These are phyloP conservation scores for Micrasema minimum DNA, from an alignment of 1,140 invertebrate genomes.

Conservation along the genomic window DNA sequence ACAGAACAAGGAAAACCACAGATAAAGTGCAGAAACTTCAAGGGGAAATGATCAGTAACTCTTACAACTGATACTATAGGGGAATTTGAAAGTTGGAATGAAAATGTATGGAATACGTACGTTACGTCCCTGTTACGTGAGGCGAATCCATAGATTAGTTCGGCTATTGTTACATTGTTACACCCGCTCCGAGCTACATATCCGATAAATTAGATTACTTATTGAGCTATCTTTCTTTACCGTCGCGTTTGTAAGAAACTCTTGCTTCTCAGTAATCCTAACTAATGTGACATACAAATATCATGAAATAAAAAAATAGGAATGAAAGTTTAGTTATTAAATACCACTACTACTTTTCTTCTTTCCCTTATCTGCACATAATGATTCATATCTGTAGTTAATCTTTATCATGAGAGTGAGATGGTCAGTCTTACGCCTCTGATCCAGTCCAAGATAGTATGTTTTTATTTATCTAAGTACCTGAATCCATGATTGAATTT, in stretches of 20 bases:
- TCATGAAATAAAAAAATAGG: too few species aligned
- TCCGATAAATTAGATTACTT: constrained; percentile 29
- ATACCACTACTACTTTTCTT: too few species aligned
- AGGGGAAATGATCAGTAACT: constrained; percentile 25
- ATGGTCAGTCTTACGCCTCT: too few species aligned
- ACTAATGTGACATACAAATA: too few species aligned
- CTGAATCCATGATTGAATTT: too few species aligned
- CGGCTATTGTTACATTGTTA: constrained; percentile 30
- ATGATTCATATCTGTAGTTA: too few species aligned
- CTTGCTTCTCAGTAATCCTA: background rate
- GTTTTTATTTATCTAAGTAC: too few species aligned
- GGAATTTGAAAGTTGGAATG: constrained; percentile 29
- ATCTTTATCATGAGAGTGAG: too few species aligned
- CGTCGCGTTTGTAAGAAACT: constrained; percentile 15
- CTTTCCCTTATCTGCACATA: too few species aligned
- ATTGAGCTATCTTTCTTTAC: constrained; percentile 16
- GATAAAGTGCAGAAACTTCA: constrained; percentile 22
- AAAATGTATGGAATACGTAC: constrained; percentile 26
- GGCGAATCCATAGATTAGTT: constrained; percentile 18
- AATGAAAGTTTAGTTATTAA: too few species aligned
- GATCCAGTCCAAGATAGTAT: too few species aligned
- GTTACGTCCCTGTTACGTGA: constrained; percentile 10
- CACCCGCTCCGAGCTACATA: constrained; percentile 13
- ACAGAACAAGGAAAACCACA: constrained; percentile 11
- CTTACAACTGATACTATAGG: constrained; percentile 4